Evolutionary conservation across 2,888 invertebrate genomes (phyloP), one percentile per base, ranked within the genome.

Genomic region (Chelonus formosanus): DNA sequence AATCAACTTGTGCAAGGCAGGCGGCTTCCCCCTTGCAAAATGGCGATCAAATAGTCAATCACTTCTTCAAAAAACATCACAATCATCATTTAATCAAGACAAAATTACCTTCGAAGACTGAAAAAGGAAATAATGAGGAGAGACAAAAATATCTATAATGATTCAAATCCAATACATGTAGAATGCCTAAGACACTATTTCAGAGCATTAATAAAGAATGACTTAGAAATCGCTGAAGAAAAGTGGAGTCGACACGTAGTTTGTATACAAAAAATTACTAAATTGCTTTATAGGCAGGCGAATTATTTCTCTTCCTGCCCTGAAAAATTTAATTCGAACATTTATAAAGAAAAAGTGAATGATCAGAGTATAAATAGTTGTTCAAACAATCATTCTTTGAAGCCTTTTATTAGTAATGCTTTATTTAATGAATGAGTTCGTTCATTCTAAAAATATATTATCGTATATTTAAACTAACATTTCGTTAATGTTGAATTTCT

Each of bases 181-280:
- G 68, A 68, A 50, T 47, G 56, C 8, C 48, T 68, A 20, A 20
- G 65, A 40, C 65, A 35, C n/a, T 68, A 62, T 54, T 68, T 68
- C 48, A 62, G 65, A 7, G 62, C 62, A 31, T 31, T 68, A 3
- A 62, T 68, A 4, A 8, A 35, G 10, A 34, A 50, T 54, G 65
- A 68, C 43, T 63, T 68, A 10, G 48, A 68, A 58, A 58, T 47
- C 0, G 36, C 48, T 31, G 52, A 50, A 40, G 35, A 31, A 7
- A 54, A 68, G 31, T 68, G 68, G 68, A 68, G 65, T 63, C n/a
- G 10, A 0, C 68, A 68, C 34, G 31, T 50, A 40, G 55, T 68
- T 5, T 6, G 65, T 4, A 61, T 62, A 48, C 68, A 62, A 65
- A 65, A 58, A 10, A 4, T 3, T 10, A 34, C 3, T 31, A 10